Evolutionary conservation across 2,113 vertebrate species (phyloP).

Genomic region (Amphiprion ocellaris): DNA sequence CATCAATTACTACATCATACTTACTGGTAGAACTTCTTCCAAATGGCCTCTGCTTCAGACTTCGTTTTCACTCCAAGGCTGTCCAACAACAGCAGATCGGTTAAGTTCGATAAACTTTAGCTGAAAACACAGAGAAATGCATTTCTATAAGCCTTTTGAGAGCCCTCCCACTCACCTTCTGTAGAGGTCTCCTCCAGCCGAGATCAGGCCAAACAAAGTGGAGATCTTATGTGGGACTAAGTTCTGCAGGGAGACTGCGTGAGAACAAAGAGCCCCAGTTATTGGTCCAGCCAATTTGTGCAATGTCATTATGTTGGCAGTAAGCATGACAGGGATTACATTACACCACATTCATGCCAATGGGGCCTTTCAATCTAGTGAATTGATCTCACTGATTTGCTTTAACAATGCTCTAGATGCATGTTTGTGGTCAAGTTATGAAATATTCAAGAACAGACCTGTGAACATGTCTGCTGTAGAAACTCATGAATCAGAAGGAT

Average conservation of each 20-base stretch:
- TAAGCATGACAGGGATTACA: constrained; percentile 62
- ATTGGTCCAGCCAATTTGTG: background rate
- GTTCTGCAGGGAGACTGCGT: constrained; percentile 68
- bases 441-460: constrained; percentile 2
- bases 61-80: constrained; percentile 80
- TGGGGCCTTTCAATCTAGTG: constrained; percentile 1
- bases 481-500: too few species aligned
- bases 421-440: background rate
- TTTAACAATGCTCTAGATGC: constrained; percentile 4
- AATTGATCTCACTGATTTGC: constrained; percentile 18
- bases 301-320: constrained; percentile 26
- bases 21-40: constrained; percentile 80
- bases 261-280: constrained; percentile 44
- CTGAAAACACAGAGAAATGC: too few species aligned
- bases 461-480: background rate
- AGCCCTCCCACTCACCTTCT: constrained; percentile 61
- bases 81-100: background rate
- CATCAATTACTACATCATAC: constrained; percentile 20
- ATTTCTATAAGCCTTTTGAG: too few species aligned
- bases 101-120: background rate
- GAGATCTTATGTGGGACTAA: constrained; percentile 74
- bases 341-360: constrained; percentile 29
- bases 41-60: constrained; percentile 75
- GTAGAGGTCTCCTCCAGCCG: constrained; percentile 69
- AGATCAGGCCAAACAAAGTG: constrained; percentile 76